Evolutionary conservation across 2,113 vertebrate species (phyloP), one percentile per base, ranked within the genome.

Genomic region (Vicugna pacos): DNA sequence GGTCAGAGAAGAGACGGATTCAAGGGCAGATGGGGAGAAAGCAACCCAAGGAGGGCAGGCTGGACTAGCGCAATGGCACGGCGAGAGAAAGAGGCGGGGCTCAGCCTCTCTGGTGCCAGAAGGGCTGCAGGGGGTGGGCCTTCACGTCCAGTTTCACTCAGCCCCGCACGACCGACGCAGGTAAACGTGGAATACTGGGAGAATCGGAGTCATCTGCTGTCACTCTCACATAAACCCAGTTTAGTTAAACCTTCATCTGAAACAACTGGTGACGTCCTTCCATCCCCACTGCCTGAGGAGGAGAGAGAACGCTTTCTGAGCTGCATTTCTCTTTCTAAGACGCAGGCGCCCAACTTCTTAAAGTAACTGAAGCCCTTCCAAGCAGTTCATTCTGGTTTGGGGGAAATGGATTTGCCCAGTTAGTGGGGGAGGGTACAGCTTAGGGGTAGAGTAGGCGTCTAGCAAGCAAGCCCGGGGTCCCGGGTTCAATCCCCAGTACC

Each of bases 331-430:
- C 13, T 86, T 85, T 54, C 85, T 79, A 22, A 96, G 89, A 96
- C 96, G 60, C 60, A 86, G 94, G 85, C 0, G n/a, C 24, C 4
- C 28, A 19, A 12, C 19, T 80, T 32, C 30, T 48, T 28, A n/a
- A 69, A 69, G 67, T 95, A 62, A 32, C 52, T 88, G 92, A 95
- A 94, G 93, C 64, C 91, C 35, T 92, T 13, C n/a, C 46, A 95
- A 90, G 91, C 86, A 77, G 42, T 90, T 48, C 10, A 26, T 30
- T 82, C 46, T 46, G 42, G 10, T 60, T 97, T 81, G 73, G 87
- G 6, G 38, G 24, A 97, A 93, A 32, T 32, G 42, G 5, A 42
- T 4, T 42, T 5, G 4, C 38, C 38, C 35, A 35, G 35, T 42
- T 42, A 42, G 38, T 42, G 5, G 38, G 38, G 38, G 38, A 42